These are phyloP conservation scores for Poeciliopsis turrubarensis DNA, from an alignment of 2,113 vertebrate genomes.

Conservation along the genomic window DNA sequence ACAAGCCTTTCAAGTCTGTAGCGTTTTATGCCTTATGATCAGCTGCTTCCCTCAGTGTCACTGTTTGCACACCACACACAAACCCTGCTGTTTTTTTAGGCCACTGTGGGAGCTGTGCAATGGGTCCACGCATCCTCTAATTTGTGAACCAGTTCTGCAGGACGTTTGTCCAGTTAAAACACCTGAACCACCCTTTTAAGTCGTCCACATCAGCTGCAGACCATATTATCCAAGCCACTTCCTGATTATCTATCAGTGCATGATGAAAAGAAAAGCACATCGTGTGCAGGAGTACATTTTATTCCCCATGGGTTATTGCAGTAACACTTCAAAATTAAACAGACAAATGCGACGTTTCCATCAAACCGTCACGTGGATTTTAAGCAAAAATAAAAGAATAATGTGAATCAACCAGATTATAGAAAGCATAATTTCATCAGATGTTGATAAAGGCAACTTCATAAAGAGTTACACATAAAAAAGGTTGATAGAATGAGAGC, in stretches of 20 bases:
- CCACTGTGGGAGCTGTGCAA: conserved; percentile 42
- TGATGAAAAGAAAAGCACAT: conserved; percentile 56
- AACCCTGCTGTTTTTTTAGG: conserved; percentile 12
- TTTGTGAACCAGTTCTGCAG: conserved; percentile 65
- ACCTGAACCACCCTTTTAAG: conserved; percentile 73
- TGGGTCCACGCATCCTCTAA: conserved; percentile 36
- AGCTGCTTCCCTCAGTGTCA: conserved; percentile 58
- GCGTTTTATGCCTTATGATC: conserved; percentile 56
- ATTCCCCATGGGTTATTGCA: conserved; percentile 12
- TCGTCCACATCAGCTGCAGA: conserved; percentile 25
- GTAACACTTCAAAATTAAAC: background rate
- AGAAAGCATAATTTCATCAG: too few relatives aligned
- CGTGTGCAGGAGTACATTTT: conserved; percentile 20
- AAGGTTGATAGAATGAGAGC: too few relatives aligned
- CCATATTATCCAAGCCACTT: conserved; percentile 63
- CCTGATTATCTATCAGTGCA: conserved; percentile 59
- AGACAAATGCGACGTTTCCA: background rate
- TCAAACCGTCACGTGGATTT: too few relatives aligned
- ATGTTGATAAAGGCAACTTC: too few relatives aligned
- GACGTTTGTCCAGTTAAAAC: conserved; percentile 71
- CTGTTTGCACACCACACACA: conserved; percentile 23
- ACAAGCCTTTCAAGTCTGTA: conserved; percentile 61
- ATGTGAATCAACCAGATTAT: too few relatives aligned
- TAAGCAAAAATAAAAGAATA: too few relatives aligned
- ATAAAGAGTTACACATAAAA: too few relatives aligned